Evolutionary conservation across 1,140 invertebrate genomes (phyloP), one percentile per base, ranked within the genome.

Genomic region (Drosophila athabasca): DNA sequence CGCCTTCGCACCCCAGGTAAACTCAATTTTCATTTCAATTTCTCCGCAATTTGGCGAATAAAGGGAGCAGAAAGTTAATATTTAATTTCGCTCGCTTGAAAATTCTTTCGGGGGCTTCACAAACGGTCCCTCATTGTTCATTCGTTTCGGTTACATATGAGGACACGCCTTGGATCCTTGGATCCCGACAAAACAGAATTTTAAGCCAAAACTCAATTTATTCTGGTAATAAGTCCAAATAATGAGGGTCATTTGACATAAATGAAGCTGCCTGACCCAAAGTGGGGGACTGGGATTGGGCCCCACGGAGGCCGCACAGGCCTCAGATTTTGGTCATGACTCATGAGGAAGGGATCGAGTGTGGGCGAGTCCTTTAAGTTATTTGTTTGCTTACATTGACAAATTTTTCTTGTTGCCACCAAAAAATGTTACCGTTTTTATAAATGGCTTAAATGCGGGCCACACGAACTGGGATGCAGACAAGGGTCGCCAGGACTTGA

Each of bases 191-290:
- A 19, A 43, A 44, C 58, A 54, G 26, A 71, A 55, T 79, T 87
- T 81, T 87, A 60, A 82, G 74, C 79, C 73, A 81, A 79, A 88
- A 88, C 83, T 88, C 84, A 88, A 88, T 88, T 88, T 88, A 88
- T 88, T 88, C 79, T 74, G 71, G 79, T 88, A 88, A 88, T 89
- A 88, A 77, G 83, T 62, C 62, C 76, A 76, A 88, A 71, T 88
- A 88, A 88, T 88, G 83, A 83, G 79, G 84, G 83, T 88, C 84
- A 88, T 88, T 88, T 83, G 83, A 81, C 83, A 88, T 83, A 83
- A 88, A 83, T 73, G 79, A 79, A 62, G 64, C 58, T 58, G 66
- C 45, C 17, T 19, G 17, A 0, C 54, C 29, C 19, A 60, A 22
- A 45, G 17, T 39, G 13, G 13, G 19, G 53, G 19, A 31, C 22